Percentiles rank a stretch among this genome's conserved stretches.
These are phyloP conservation scores for Mactromeris polynyma DNA, from an alignment of 2,888 invertebrate species.

Conservation along the genomic window DNA sequence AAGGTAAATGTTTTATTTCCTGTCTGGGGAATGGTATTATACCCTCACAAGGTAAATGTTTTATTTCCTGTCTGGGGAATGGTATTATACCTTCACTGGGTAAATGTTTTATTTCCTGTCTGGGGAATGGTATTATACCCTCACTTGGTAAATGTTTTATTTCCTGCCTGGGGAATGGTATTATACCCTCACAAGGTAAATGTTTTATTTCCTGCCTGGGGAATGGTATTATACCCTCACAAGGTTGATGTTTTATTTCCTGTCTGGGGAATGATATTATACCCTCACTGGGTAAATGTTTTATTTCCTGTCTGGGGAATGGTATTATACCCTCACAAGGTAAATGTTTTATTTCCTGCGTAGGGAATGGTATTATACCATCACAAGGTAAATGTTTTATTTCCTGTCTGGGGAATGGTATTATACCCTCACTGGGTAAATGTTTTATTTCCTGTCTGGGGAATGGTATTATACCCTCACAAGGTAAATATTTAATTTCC, in stretches of 20 bases:
- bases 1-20: not conserved
- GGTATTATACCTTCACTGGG: no score
- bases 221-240: slow-evolving; percentile 86
- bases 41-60: not conserved
- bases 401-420: slow-evolving; percentile 86
- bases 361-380: slow-evolving; percentile 84
- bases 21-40: slow-evolving; percentile 86
- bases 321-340: no score
- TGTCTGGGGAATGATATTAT: slow-evolving; percentile 86
- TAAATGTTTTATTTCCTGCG: slow-evolving; percentile 74
- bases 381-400: slow-evolving; percentile 52
- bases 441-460: slow-evolving; percentile 78
- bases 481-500: not conserved
- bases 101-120: slow-evolving; percentile 74
- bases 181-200: no score
- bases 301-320: slow-evolving; percentile 82
- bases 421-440: no score
- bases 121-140: slow-evolving; percentile 86
- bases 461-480: slow-evolving; percentile 86
- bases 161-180: slow-evolving; percentile 86
- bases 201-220: slow-evolving; percentile 78
- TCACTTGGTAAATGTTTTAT: not conserved
- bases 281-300: not conserved
- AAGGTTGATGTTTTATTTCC: not conserved
- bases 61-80: slow-evolving; percentile 82